Base-by-base conservation (phyloP, 64 coral and sea anemone genomes). In the Montipora efflorescens region DNA sequence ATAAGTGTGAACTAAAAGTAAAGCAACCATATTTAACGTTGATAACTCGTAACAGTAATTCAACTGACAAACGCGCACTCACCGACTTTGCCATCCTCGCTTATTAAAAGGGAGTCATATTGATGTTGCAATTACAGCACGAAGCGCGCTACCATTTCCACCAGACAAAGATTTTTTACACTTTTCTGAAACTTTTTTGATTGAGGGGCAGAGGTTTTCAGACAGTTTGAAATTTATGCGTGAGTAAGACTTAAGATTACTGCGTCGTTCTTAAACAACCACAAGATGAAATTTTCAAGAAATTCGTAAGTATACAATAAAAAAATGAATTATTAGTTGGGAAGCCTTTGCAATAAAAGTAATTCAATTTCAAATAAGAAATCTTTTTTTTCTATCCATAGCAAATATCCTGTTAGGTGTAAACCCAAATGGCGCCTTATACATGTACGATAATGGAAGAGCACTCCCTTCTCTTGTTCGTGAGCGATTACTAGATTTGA, bases 401-500 rank as follows among this genome's bases (percentile, higher is more conserved):
- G 74, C 25, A 76, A 76, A 76, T 43, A 76, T 76, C 45, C 74
- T 46, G 47, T 1, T 79, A 52, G 16, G 70, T 25, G 70, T 74
- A 74, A 74, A 74, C n/a, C n/a, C n/a, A 23, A 36, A 25, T 74
- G 18, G 76, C 44, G 18, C 73, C 22, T 11, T 89, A 89, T 89
- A 77, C 53, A 25, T 25, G 77, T 89, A 77, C 53, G 87, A 78
- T 67, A 89, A 78, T 66, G 87, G 71, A 64, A 89, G 59, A 89
- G 74, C 87, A 77, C 73, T 46, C 13, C 87, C 87, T 89, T 66
- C 74, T 75, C 74, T 89, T 82, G 79, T 46, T 77, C 74, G 78
- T 80, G 89, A 91, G 47, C 21, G 77, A 75, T 76, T 88, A 48
- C 66, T 88, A 55, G 71, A 88, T 73, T 73, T 88, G 53, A 75